Evolutionary conservation across 2,888 invertebrate species (phyloP).

Genomic region (Hirtodrosophila alboralis): DNA sequence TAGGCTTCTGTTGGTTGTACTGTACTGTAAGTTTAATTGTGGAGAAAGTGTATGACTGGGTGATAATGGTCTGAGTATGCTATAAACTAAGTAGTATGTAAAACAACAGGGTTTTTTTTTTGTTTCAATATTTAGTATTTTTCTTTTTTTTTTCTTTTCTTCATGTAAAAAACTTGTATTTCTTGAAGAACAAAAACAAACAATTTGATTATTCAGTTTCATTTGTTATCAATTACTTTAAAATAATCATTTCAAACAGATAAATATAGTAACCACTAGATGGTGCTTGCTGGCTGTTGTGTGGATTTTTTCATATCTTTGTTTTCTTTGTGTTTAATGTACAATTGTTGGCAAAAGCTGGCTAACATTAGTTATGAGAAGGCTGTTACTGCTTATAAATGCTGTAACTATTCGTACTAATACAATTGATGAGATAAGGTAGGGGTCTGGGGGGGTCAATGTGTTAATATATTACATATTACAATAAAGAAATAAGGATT

Average conservation of each 20-base stretch:
- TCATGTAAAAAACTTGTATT: slow-evolving; percentile 75
- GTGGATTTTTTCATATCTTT: slow-evolving; percentile 3
- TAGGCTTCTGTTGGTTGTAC: slow-evolving; percentile 48
- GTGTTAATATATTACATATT: slow-evolving; percentile 32
- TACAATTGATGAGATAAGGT: slow-evolving; percentile 14
- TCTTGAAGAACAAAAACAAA: slow-evolving; percentile 75
- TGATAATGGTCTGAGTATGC: slow-evolving; percentile 11
- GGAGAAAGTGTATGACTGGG: slow-evolving; percentile 13
- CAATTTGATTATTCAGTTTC: slow-evolving; percentile 73
- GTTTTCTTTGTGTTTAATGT: slow-evolving; percentile 8
- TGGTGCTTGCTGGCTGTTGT: slow-evolving; percentile 29
- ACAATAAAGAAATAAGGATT: slow-evolving; percentile 6
- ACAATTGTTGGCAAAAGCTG: slow-evolving; percentile 16
- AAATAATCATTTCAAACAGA: slow-evolving; percentile 77
- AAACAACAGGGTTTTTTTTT: slow-evolving; percentile 61
- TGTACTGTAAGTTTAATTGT: slow-evolving; percentile 45
- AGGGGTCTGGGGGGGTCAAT: background rate
- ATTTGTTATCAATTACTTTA: slow-evolving; percentile 55
- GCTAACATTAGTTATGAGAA: slow-evolving; percentile 28
- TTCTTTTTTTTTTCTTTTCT: slow-evolving; percentile 58
- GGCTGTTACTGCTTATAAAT: slow-evolving; percentile 34
- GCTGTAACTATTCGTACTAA: slow-evolving; percentile 39
- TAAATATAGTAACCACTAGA: slow-evolving; percentile 63
- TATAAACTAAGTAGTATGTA: slow-evolving; percentile 40
- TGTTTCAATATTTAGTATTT: slow-evolving; percentile 65